Percentiles rank a stretch among this genome's conserved stretches.
These are phyloP conservation scores for cattle (Bos taurus) DNA, from an alignment of 2,113 vertebrate species.

Conservation along the genomic window ARS-UCD2.0 NC_037332.1:110058001-110058500, in stretches of 20 bases:
- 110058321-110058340: neutral
- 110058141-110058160: accelerated
- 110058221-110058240: neutral
- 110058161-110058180: neutral
- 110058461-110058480: accelerated
- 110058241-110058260: accelerated
- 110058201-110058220: accelerated
- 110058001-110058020: neutral
- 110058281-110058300: neutral
- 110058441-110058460: neutral
- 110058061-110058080: neutral
- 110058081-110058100: neutral
- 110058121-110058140: neutral
- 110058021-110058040: neutral
- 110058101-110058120: neutral
- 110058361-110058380: neutral
- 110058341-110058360: neutral
- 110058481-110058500: neutral
- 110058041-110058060: neutral
- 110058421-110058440: neutral
- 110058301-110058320: neutral
- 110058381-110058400: neutral
- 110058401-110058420: neutral
- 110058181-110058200: accelerated
- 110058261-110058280: accelerated